phyloP scores from a whole-genome alignment of 2,113 vertebrate species.

The Fregetta grallaria region DNA sequence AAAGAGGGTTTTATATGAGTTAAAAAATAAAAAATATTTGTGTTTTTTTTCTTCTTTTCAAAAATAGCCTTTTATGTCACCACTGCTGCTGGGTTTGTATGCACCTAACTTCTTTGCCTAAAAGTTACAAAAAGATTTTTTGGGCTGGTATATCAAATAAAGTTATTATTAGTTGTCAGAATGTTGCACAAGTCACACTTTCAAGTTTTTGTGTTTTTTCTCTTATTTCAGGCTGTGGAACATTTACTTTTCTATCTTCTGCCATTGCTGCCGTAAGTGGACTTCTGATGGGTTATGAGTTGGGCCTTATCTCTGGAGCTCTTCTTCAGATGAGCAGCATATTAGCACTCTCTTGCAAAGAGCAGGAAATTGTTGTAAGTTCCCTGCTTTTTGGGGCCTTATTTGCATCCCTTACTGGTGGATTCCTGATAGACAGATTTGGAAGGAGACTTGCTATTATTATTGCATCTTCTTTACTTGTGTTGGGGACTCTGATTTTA shows the following conservation, averaged over 20 bases:
- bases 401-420: constrained; percentile 84
- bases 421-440: constrained; percentile 87
- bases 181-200: background rate
- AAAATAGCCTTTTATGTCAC: background rate
- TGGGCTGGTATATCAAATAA: background rate
- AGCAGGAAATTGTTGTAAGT: constrained; percentile 92
- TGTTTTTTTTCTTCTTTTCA: background rate
- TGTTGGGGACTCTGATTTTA: constrained; percentile 80
- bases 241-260: constrained; percentile 82
- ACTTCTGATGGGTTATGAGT: constrained; percentile 91
- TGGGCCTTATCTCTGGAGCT: constrained; percentile 91
- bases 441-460: constrained; percentile 89
- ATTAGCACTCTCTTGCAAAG: constrained; percentile 83
- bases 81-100: background rate
- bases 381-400: constrained; percentile 89
- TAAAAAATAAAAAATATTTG: too few relatives aligned
- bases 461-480: constrained; percentile 81
- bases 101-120: background rate
- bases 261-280: constrained; percentile 86
- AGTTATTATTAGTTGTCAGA: background rate
- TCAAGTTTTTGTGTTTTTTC: background rate
- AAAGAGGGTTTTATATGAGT: background rate
- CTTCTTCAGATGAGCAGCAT: constrained; percentile 87
- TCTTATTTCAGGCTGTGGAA: constrained; percentile 79
- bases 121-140: background rate